A percentile compares a stretch with the other conserved stretches of the same genome.
Evolutionary conservation across 2,888 invertebrate species (phyloP).

Genomic region (Thalpophila matura): DNA sequence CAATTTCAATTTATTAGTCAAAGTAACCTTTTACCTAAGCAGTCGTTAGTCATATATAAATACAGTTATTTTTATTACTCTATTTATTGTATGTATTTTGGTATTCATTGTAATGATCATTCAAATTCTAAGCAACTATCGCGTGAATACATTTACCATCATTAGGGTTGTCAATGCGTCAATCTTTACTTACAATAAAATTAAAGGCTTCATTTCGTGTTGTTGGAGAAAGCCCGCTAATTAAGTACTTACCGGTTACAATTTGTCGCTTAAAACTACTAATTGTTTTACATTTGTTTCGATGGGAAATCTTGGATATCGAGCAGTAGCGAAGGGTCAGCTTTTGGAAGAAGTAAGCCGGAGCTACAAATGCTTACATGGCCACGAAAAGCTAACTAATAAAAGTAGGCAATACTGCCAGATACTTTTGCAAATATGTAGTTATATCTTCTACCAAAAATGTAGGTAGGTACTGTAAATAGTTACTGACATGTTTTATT

Average conservation of each 20-base stretch:
- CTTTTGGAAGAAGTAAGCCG: no score
- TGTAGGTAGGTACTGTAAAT: no score
- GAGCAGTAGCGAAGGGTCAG: no score
- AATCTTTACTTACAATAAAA: background rate
- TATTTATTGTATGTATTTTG: conserved; percentile 14
- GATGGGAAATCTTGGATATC: background rate
- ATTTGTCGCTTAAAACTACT: no score
- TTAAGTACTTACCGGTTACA: background rate
- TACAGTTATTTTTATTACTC: conserved; percentile 23
- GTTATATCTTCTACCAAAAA: no score
- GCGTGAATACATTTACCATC: conserved; percentile 39
- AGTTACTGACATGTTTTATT: background rate
- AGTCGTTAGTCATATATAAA: conserved; percentile 17
- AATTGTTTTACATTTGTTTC: conserved; percentile 13
- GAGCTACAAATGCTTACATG: no score
- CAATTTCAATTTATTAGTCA: conserved; percentile 3
- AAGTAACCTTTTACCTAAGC: conserved; percentile 8
- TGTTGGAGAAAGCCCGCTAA: background rate
- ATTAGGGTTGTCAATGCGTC: conserved; percentile 33
- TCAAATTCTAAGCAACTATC: conserved; percentile 26
- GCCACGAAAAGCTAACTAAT: no score
- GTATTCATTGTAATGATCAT: conserved; percentile 33
- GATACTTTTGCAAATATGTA: no score
- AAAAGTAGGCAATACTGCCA: no score
- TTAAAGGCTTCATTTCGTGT: background rate